Evolutionary conservation across 2,888 invertebrate species (phyloP), one percentile per base, ranked within the genome.

Genomic region (Cecidostiba fungosa): DNA sequence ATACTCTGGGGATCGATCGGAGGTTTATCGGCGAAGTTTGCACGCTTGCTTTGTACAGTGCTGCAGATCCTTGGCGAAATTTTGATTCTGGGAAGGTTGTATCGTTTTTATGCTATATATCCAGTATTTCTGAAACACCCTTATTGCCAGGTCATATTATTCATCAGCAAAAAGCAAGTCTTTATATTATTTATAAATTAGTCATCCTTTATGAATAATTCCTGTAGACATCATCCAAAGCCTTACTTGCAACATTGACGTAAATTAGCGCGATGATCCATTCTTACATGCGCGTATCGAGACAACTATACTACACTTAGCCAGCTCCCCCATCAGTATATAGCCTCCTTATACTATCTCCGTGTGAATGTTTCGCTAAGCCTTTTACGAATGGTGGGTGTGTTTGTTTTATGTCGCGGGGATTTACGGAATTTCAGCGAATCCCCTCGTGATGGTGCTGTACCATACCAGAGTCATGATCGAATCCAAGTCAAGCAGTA

Each of bases 321-420:
- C 50, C 73, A 83, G 69, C 59, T 76, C 78, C 72, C 54, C 77
- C 72, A 78, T 36, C 19, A 36, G 77, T 86, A 82, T 86, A 82
- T 32, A 76, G 59, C 72, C 72, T 69, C 77, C 78, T 39, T 1
- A n/a, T n/a, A 16, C 76, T 59, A 83, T 80, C 76, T 50, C 62
- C 83, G 86, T 86, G 86, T 73, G 86, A 83, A 83, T 54, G 82
- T 50, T 26, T 23, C 72, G 29, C 66, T 86, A 84, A 86, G 76
- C 86, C 86, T 81, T 86, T 83, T 23, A 84, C 85, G 77, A 86
- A 87, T 86, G 89, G 87, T 88, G 90, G 89, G 91, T 87, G 92
- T 91, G 90, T 91, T 92, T 92, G 91, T 91, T 92, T 91, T 90
- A 91, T 91, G 91, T 91, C 90, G 87, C 81, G 86, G 89, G 92